Evolutionary conservation across 92 coral and sea anemone species (phyloP).

Genomic region (Isaurus tuberculatus): DNA sequence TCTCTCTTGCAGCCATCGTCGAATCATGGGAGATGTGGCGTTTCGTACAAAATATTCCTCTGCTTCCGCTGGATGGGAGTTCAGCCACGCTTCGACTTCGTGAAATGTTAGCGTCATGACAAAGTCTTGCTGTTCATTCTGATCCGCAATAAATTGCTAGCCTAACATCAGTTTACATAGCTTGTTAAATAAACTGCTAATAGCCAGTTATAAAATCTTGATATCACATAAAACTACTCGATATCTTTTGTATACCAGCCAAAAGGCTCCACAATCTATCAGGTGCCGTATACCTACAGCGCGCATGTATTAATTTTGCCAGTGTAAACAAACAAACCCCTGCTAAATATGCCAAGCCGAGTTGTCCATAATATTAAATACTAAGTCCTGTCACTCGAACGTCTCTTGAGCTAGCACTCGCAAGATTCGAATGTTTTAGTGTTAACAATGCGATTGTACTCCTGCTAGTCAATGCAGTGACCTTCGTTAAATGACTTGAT

Average conservation of each 20-base stretch:
- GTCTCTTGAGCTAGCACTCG: conserved; percentile 29
- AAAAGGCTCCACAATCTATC: conserved; percentile 34
- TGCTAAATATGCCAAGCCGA: conserved; percentile 69
- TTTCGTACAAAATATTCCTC: conserved; percentile 95
- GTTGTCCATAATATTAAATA: conserved; percentile 62
- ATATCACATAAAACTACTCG: conserved; percentile 24
- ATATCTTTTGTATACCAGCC: conserved; percentile 11
- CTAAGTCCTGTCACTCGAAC: conserved; percentile 54
- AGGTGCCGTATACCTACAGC: conserved; percentile 68
- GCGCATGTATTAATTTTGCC: conserved; percentile 76
- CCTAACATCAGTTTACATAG: conserved; percentile 24
- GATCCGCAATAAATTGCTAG: conserved; percentile 10
- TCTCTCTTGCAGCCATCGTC: conserved; percentile 85
- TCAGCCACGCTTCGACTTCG: conserved; percentile 98
- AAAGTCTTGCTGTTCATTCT: conserved; percentile 71
- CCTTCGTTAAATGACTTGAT: not conserved
- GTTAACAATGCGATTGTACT: not conserved
- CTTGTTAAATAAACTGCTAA: not conserved
- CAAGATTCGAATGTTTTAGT: not conserved
- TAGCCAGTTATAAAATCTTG: conserved; percentile 12
- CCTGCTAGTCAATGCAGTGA: not conserved
- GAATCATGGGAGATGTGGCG: conserved; percentile 89
- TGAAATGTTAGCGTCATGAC: conserved; percentile 93
- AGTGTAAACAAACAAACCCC: conserved; percentile 92
- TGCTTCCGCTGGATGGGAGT: conserved; percentile 79